Conservation (phyloP, 2,113 vertebrate genomes). For the Hiodon alosoides region DNA sequence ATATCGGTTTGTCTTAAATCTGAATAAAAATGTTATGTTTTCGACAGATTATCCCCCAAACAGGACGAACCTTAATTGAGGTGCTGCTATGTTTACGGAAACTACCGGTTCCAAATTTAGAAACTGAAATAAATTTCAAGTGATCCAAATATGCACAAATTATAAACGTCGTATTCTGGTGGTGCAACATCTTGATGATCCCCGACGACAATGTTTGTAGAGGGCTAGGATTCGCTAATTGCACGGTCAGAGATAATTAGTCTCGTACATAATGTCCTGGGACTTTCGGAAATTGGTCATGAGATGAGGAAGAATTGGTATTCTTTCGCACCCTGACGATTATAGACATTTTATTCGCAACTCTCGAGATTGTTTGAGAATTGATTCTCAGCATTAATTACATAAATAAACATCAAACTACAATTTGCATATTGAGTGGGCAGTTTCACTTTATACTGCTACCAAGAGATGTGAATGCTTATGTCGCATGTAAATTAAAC, state of each 20-base stretch:
- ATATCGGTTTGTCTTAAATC: neutral
- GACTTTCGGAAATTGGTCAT: slow-evolving; percentile 28
- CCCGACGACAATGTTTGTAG: slow-evolving; percentile 35
- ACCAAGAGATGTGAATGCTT: slow-evolving; percentile 15
- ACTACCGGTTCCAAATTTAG: neutral
- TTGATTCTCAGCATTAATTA: slow-evolving; percentile 51
- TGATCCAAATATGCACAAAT: no score
- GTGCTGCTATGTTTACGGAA: neutral
- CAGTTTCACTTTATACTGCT: slow-evolving; percentile 27
- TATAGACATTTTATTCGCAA: slow-evolving; percentile 12
- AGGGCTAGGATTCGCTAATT: slow-evolving; percentile 42
- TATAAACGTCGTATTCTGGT: neutral
- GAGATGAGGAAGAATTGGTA: slow-evolving; percentile 8
- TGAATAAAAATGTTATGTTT: neutral
- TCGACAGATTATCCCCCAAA: neutral
- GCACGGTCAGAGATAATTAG: slow-evolving; percentile 32
- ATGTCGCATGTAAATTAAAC: neutral
- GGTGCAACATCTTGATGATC: neutral
- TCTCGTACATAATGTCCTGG: slow-evolving; percentile 33
- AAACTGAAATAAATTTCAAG: neutral
- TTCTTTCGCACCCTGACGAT: slow-evolving; percentile 22
- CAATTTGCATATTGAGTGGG: slow-evolving; percentile 47
- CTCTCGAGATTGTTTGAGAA: slow-evolving; percentile 52
- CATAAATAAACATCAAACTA: slow-evolving; percentile 54
- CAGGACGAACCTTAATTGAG: neutral